These are phyloP conservation scores for Phalacrocorax pelagicus DNA, from an alignment of 2,113 vertebrate genomes.

Conservation along the genomic window DNA sequence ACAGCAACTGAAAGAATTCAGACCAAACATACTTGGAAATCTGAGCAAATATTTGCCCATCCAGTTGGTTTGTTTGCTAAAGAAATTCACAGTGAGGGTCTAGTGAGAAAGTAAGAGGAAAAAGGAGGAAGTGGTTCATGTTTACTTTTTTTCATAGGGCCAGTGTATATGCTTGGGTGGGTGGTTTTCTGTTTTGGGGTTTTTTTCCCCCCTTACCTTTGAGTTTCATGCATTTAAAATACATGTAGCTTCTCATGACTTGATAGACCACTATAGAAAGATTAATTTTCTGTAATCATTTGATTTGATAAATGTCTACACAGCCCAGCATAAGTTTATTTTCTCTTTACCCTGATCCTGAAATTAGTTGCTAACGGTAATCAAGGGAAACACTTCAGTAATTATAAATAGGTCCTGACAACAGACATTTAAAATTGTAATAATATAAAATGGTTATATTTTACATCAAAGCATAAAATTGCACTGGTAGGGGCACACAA, in stretches of 20 bases:
- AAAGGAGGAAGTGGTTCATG: conserved; percentile 19
- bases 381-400: conserved; percentile 15
- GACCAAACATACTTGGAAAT: conserved; percentile 47
- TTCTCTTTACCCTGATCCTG: conserved; percentile 29
- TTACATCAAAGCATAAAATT: neutral
- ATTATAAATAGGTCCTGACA: conserved; percentile 44
- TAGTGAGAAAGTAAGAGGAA: conserved; percentile 49
- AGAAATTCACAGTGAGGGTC: conserved; percentile 73
- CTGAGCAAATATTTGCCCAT: conserved; percentile 71
- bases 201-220: neutral
- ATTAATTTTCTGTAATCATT: conserved; percentile 54
- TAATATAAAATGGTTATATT: conserved; percentile 6
- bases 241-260: neutral
- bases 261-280: neutral
- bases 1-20: conserved; percentile 60
- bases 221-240: conserved; percentile 10
- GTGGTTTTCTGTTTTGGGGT: rapidly evolving
- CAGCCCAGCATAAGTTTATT: conserved; percentile 34
- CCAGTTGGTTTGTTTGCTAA: conserved; percentile 71
- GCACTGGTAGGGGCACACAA: neutral
- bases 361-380: conserved; percentile 52
- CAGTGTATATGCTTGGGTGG: neutral
- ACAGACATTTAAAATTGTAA: conserved; percentile 16
- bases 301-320: conserved; percentile 44
- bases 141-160: neutral